Evolutionary conservation across 2,888 invertebrate species (phyloP), one percentile per base, ranked within the genome.

Genomic region (Melipona beecheii): DNA sequence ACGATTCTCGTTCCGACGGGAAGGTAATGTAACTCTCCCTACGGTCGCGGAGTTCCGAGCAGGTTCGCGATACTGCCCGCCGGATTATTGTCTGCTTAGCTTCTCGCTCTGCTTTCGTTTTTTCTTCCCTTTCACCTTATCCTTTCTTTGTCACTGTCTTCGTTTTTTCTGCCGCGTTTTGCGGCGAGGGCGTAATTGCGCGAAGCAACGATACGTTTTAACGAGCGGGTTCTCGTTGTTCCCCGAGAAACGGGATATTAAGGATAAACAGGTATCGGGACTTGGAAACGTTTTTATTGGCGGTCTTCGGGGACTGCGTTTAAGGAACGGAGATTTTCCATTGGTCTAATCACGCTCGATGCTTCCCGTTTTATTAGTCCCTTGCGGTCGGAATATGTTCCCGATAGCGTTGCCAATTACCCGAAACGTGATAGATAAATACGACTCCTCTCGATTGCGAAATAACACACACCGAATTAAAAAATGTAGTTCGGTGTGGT

Each of bases 1-100:
- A 83, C 83, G 85, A 84, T 77, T 81, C 58, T 76, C 85, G 66
- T 80, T 79, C 56, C 58, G 71, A 81, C 72, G 78, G 43, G 11
- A 43, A 43, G 9, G 65, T 85, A 81, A 88, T 81, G 82, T 75
- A n/a, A 69, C 24, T 5, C 52, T 0, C 17, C 50, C 50, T 15
- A 77, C 73, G 68, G 64, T 71, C 58, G 27, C 43, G 15, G 0
- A 13, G 54, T 21, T 31, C 6, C 27, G 66, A 66, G 72, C 27
- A 64, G 65, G 69, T 73, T 68, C 66, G 64, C 80, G 69, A 78
- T 80, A 73, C 69, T 71, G 74, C 70, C 15, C 66, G 52, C 64
- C 75, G 75, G 82, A 82, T 86, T 86, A 82, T 78, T 82, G 78
- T 69, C 54, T 15, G 50, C 62, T 60, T 60, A 15, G 36, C 65